Percentiles rank a stretch among this genome's conserved stretches.
Conservation (phyloP, 2,113 vertebrate genomes). For the Ammodytes dubius region DNA sequence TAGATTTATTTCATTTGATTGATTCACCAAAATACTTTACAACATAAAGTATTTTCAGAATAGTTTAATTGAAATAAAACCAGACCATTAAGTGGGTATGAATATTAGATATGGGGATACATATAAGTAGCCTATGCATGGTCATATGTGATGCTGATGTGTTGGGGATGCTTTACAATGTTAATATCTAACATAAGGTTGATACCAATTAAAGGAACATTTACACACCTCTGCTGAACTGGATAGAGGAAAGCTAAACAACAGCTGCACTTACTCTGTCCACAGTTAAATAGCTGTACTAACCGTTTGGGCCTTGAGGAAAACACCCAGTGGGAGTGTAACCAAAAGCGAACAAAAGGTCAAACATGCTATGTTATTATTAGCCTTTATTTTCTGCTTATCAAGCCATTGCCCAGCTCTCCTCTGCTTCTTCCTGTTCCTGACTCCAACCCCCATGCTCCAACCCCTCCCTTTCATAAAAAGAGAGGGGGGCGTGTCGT, state of each 20-base stretch:
- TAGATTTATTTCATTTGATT: background rate
- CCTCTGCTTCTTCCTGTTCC: conserved; percentile 12
- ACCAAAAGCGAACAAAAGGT: background rate
- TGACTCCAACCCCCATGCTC: conserved; percentile 26
- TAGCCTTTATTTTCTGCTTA: background rate
- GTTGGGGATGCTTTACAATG: background rate
- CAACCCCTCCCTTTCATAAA: conserved; percentile 24
- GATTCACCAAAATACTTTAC: background rate
- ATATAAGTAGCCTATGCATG: background rate
- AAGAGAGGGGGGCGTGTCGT: conserved; percentile 27
- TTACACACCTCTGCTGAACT: background rate
- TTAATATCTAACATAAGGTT: background rate
- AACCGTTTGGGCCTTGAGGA: background rate
- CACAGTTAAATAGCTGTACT: background rate
- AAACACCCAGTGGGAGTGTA: background rate
- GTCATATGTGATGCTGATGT: background rate
- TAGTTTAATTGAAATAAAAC: background rate
- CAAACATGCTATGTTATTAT: background rate
- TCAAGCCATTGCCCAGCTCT: background rate
- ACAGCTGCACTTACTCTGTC: background rate
- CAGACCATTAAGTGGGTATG: background rate
- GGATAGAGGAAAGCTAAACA: background rate
- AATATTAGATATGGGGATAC: background rate
- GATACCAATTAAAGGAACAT: background rate
- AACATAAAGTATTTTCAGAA: background rate